These are phyloP conservation scores for Leptinotarsa haldemani DNA, from an alignment of 2,888 invertebrate species.

Conservation along the genomic window DNA sequence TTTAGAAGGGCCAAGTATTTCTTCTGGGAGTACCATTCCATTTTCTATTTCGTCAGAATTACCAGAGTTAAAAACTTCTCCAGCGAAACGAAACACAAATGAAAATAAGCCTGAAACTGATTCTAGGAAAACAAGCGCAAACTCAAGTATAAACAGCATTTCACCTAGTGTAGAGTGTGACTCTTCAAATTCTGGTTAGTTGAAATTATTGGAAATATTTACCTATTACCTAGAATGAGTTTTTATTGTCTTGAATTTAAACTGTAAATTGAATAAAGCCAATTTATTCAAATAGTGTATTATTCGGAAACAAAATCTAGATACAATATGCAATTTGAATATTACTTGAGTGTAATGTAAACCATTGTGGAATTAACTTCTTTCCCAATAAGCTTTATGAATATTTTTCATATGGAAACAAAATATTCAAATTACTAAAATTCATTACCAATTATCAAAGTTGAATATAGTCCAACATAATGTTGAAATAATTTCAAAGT, in stretches of 20 bases:
- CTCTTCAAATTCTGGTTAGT: constrained; percentile 39
- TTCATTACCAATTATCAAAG: neutral
- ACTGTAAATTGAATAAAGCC: neutral
- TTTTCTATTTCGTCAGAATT: neutral
- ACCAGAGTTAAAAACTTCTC: neutral
- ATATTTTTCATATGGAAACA: no score
- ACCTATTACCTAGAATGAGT: neutral
- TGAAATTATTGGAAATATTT: neutral
- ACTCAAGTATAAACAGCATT: constrained; percentile 3
- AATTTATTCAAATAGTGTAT: constrained; percentile 1
- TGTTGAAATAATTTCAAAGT: neutral
- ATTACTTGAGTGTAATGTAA: no score
- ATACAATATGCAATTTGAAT: no score
- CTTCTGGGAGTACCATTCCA: neutral
- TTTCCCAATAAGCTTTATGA: no score
- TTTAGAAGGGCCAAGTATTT: neutral
- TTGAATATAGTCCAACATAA: neutral
- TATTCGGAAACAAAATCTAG: neutral
- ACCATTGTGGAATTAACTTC: no score
- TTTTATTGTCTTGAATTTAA: constrained; percentile 1
- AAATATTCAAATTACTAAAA: no score
- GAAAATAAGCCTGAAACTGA: neutral
- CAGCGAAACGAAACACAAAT: neutral
- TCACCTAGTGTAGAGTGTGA: neutral
- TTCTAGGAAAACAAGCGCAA: neutral